phyloP scores from a whole-genome alignment of 2,113 vertebrate species.

The Spea multiplicata region DNA sequence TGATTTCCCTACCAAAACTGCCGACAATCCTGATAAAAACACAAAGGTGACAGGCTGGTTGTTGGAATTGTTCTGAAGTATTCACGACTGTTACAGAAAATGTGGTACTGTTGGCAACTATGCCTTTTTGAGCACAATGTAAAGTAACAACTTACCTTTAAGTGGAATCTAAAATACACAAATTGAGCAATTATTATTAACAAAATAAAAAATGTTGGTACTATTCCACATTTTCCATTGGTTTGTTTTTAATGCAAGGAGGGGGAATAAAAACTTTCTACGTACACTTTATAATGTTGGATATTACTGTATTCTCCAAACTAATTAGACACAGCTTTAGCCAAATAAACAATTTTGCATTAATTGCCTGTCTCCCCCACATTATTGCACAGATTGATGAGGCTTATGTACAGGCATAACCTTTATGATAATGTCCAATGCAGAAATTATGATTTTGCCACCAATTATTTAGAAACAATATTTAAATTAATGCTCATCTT shows the following conservation, averaged over 20 bases:
- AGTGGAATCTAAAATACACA: too few species aligned
- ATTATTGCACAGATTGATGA: conserved; percentile 46
- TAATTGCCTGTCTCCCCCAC: conserved; percentile 43
- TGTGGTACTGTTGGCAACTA: too few species aligned
- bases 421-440: conserved; percentile 45
- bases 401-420: conserved; percentile 38
- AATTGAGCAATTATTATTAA: too few species aligned
- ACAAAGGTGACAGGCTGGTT: too few species aligned
- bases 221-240: too few species aligned
- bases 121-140: too few species aligned
- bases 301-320: conserved; percentile 26
- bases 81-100: too few species aligned
- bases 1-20: too few species aligned
- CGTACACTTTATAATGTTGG: conserved; percentile 30
- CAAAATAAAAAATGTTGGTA: too few species aligned
- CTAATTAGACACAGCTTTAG: conserved; percentile 44
- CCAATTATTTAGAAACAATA: conserved; percentile 42
- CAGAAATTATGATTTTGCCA: conserved; percentile 27
- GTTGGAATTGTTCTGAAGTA: too few species aligned
- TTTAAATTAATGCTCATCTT: conserved; percentile 24
- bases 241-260: not conserved
- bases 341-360: conserved; percentile 44
- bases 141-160: too few species aligned
- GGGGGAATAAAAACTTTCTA: conserved; percentile 22
- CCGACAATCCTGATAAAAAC: too few species aligned